These are phyloP conservation scores for Pollimyrus isidori DNA, from an alignment of 2,113 vertebrate species.

Conservation along the genomic window DNA sequence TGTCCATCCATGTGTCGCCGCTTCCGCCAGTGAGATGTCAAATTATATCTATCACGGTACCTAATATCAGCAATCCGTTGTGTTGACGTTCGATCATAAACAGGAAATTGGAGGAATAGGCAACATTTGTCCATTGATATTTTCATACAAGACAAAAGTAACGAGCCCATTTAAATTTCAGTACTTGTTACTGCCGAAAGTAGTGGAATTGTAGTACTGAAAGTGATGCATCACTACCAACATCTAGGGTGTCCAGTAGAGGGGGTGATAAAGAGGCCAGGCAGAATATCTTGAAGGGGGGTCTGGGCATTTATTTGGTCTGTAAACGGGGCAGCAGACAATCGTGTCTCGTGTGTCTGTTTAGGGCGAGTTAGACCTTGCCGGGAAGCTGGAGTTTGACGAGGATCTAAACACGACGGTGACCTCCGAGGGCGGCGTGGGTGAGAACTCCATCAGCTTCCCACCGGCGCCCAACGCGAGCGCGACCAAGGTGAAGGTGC, in stretches of 20 bases:
- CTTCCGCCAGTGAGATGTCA: background rate
- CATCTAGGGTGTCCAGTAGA: background rate
- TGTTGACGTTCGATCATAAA: background rate
- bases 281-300: slow-evolving; percentile 42
- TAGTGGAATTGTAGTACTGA: background rate
- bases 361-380: slow-evolving; percentile 74
- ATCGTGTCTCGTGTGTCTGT: background rate
- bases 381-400: slow-evolving; percentile 83
- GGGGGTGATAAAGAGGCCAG: background rate
- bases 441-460: slow-evolving; percentile 59
- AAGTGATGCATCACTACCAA: background rate
- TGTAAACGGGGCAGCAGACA: background rate
- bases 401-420: slow-evolving; percentile 65
- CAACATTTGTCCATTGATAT: background rate
- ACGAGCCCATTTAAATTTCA: background rate
- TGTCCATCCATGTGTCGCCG: background rate
- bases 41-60: background rate
- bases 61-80: background rate
- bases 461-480: slow-evolving; percentile 39
- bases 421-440: slow-evolving; percentile 52
- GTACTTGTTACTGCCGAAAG: background rate
- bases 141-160: background rate
- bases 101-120: background rate
- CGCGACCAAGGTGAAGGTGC: slow-evolving; percentile 60
- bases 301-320: background rate